A percentile compares a stretch with the other conserved stretches of the same genome.
Conservation (phyloP, 2,888 invertebrate genomes). For the Drosophila formosana region DNA sequence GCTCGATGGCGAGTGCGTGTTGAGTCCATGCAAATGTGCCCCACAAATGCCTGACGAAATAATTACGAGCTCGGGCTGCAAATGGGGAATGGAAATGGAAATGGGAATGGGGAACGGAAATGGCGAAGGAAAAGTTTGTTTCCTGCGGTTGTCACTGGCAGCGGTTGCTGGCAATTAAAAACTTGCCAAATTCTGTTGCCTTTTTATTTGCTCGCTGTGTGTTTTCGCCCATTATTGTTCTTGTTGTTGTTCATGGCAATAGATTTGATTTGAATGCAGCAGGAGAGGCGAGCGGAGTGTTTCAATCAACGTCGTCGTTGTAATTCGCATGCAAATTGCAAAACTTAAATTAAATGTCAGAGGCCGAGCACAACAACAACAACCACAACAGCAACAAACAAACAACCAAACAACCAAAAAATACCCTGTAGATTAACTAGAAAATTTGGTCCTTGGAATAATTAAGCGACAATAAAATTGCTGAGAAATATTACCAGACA, state of each 20-base stretch:
- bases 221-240: slow-evolving; percentile 15
- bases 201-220: slow-evolving; percentile 12
- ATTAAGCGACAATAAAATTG: neutral
- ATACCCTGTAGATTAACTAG: neutral
- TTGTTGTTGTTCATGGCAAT: slow-evolving; percentile 29
- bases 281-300: slow-evolving; percentile 20
- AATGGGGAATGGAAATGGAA: neutral
- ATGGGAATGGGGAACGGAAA: neutral
- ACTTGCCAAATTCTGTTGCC: slow-evolving; percentile 57
- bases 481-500: too few relatives aligned
- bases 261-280: slow-evolving; percentile 53
- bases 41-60: slow-evolving; percentile 40
- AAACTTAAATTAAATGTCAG: slow-evolving; percentile 78
- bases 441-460: neutral
- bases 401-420: neutral
- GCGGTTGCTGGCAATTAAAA: slow-evolving; percentile 79
- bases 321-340: slow-evolving; percentile 73
- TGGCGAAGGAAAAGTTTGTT: slow-evolving; percentile 45
- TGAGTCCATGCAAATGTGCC: slow-evolving; percentile 48
- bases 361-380: slow-evolving; percentile 17
- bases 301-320: slow-evolving; percentile 57
- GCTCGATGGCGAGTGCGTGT: slow-evolving; percentile 32
- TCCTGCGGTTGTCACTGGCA: slow-evolving; percentile 71
- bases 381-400: neutral
- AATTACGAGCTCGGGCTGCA: slow-evolving; percentile 43